Evolutionary conservation across 2,797 vertebrate species (phyloP), one percentile per base, ranked within the genome.

Genomic region (Clarias fuscus): DNA sequence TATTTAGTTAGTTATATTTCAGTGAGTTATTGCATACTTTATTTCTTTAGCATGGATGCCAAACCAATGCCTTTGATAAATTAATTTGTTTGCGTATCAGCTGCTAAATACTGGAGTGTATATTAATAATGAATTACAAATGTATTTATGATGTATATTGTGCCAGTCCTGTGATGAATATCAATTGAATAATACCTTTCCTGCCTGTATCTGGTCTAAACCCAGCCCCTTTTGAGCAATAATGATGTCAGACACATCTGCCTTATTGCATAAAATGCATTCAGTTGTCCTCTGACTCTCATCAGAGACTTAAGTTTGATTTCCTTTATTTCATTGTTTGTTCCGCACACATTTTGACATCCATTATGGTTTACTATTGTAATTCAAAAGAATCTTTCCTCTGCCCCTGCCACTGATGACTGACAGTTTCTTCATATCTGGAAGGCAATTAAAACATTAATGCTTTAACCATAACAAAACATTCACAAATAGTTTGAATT

Each of bases 391-490:
- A 10, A 77, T 30, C 75, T 3, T 30, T 58, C 48, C 48, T 58
- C 53, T 76, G 48, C n/a, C 15, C 4, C 73, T 27, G n/a, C 48
- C 56, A 53, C 73, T 20, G 53, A 8, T 58, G 75, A 78, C 17
- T 59, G 73, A 48, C n/a, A 30, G 48, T 30, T 59, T 59, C 37
- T 78, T 78, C 76, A 61, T 37, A 37, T 78, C n/a, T 58, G 33
- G 18, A 59, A 78, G 30, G 76, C 8, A 59, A 59, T 27, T 77
- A 15, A 76, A 76, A 30, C 48, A 58, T 59, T 59, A 59, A 77
- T 33, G 56, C 33, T 3, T 78, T 78, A 85, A 48, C 17, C 53
- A 81, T 48, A 85, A 64, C 24, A 72, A 58, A 78, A 8, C 27
- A 65, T 81, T 79, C 82, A 43, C 2, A 27, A 59, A 33, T 5